Evolutionary conservation across 2,113 vertebrate species (phyloP).

Genomic region (Regulus satrapa): DNA sequence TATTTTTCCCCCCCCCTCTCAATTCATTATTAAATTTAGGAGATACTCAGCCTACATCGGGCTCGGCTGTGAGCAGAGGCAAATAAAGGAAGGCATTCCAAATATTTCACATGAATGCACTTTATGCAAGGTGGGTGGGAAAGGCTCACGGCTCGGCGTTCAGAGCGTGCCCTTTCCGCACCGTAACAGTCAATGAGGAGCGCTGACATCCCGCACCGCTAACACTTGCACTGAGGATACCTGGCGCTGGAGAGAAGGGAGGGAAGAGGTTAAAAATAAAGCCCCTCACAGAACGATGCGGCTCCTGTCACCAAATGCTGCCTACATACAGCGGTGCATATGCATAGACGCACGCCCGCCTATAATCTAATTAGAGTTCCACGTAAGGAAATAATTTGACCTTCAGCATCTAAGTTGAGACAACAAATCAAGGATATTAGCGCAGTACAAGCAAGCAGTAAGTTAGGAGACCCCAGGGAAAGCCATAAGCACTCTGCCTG

Average conservation of each 20-base stretch:
- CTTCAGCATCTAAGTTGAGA: conserved; percentile 86
- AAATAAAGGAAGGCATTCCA: conserved; percentile 48
- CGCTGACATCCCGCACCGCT: neutral
- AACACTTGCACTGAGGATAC: neutral
- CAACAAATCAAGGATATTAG: conserved; percentile 87
- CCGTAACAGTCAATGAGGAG: neutral
- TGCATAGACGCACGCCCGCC: neutral
- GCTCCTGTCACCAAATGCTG: conserved; percentile 9
- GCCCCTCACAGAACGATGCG: neutral
- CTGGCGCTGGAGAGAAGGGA: neutral
- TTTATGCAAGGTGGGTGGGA: conserved; percentile 51
- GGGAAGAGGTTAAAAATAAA: conserved; percentile 44
- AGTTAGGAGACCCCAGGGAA: conserved; percentile 84
- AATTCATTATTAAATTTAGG: neutral
- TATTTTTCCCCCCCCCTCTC: neutral
- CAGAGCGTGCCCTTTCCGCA: neutral
- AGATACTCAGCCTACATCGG: neutral
- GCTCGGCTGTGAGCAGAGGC: neutral
- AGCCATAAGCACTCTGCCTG: conserved; percentile 61
- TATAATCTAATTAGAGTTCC: conserved; percentile 81
- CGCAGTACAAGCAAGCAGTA: conserved; percentile 78
- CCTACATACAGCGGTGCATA: neutral
- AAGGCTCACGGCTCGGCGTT: neutral
- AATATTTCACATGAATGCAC: conserved; percentile 61
- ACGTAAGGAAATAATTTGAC: conserved; percentile 88